Percentiles rank a stretch among this genome's conserved stretches.
These are phyloP conservation scores for Dipus sagitta DNA, from an alignment of 2,797 vertebrate species.

Conservation along the genomic window DNA sequence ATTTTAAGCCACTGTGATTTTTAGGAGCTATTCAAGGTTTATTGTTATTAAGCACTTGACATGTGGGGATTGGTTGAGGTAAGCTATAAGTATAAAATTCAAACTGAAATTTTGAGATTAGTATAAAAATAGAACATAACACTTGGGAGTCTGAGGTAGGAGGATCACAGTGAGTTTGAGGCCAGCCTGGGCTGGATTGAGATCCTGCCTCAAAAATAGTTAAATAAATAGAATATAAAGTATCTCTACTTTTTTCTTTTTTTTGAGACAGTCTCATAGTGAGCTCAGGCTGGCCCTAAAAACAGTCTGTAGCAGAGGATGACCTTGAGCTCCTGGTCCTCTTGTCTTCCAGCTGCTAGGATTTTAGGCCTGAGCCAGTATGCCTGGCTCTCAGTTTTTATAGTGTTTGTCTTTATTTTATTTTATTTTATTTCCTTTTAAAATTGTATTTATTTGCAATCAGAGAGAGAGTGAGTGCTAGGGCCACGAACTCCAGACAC, in stretches of 20 bases:
- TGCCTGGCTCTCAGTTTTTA: background rate
- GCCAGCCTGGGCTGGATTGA: too few relatives aligned
- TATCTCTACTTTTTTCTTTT: background rate
- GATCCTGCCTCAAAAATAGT: too few relatives aligned
- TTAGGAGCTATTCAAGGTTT: background rate
- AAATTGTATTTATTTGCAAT: too few relatives aligned
- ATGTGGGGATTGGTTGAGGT: constrained; percentile 12
- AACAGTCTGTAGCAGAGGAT: background rate
- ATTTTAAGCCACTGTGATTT: constrained; percentile 30
- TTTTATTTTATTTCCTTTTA: too few relatives aligned
- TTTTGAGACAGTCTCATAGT: background rate
- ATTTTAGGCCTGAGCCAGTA: background rate
- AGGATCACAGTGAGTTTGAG: too few relatives aligned
- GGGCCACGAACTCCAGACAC: too few relatives aligned
- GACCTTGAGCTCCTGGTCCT: background rate
- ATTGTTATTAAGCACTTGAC: constrained; percentile 26
- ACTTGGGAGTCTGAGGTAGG: background rate
- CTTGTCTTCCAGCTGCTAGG: background rate
- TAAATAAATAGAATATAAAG: too few relatives aligned
- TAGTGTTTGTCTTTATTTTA: background rate
- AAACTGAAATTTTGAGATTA: constrained; percentile 47
- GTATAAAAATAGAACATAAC: constrained; percentile 18
- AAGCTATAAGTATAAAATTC: constrained; percentile 11
- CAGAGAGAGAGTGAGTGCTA: too few relatives aligned
- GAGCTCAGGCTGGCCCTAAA: background rate